phyloP scores from a whole-genome alignment of 2,888 invertebrate species.

The Gibbula magus region DNA sequence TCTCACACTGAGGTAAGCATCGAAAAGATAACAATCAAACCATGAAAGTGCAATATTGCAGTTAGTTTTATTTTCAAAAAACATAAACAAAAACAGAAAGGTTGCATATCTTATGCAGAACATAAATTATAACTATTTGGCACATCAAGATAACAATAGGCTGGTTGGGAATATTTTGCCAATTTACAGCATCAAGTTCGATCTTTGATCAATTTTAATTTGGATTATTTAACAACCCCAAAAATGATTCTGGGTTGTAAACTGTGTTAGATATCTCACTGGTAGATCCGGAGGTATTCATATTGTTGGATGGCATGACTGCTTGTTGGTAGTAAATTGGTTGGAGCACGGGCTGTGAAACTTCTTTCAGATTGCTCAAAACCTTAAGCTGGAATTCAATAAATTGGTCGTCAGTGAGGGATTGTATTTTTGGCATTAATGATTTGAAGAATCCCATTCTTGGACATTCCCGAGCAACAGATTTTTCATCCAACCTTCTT shows the following conservation, averaged over 20 bases:
- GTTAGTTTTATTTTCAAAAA: constrained; percentile 8
- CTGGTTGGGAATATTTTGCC: constrained; percentile 22
- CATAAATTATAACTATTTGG: constrained; percentile 18
- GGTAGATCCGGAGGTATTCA: constrained; percentile 2
- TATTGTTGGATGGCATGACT: constrained; percentile 15
- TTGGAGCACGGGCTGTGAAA: background rate
- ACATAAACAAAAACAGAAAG: too few relatives aligned
- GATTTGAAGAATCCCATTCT: constrained; percentile 30
- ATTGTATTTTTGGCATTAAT: constrained; percentile 22
- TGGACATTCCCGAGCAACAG: background rate
- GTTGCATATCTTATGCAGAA: constrained; percentile 20
- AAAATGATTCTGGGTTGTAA: constrained; percentile 2
- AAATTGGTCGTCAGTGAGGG: constrained; percentile 25
- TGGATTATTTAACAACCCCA: constrained; percentile 17
- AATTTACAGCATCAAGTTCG: constrained; percentile 19
- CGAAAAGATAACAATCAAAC: constrained; percentile 19
- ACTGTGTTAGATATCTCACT: constrained; percentile 1
- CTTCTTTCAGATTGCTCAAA: constrained; percentile 17
- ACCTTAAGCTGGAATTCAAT: constrained; percentile 21
- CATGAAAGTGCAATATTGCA: constrained; percentile 21
- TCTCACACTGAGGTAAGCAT: constrained; percentile 12
- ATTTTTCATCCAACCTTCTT: constrained; percentile 19
- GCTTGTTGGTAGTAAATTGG: background rate
- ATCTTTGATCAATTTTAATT: constrained; percentile 18
- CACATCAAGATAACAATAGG: constrained; percentile 22